Base-by-base conservation (phyloP, 92 coral and sea anemone species). In the Zoanthus sansibaricus region DNA sequence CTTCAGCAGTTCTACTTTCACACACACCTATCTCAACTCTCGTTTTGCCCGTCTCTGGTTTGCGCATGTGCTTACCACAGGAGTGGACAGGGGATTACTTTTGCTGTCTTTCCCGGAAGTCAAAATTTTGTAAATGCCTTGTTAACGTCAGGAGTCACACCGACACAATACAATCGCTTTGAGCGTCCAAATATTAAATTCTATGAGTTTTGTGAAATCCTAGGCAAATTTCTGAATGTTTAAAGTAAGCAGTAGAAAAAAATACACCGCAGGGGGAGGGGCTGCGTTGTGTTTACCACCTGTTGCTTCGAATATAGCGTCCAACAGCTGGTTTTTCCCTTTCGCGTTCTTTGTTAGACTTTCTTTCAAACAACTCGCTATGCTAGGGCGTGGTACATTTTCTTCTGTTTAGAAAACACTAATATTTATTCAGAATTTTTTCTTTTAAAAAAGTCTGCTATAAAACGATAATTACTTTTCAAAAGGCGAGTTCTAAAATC, bases 61-160 rank as follows among this genome's bases (percentile, higher is more conserved):
- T 80, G 85, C 85, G 85, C 85, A 80, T 80, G 85, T 80, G 85
- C 85, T 49, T 31, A 16, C 49, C 72, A 48, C 74, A 74, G 85
- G 85, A 80, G 73, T 46, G 71, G 85, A 48, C 75, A 68, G 51
- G 85, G 64, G 85, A 44, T 8, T 54, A 21, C 42, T 42, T 79
- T 47, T 71, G 45, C 37, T 17, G 66, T 54, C 31, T 66, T 9
- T 55, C 75, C 85, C 85, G 85, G 85, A 80, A 80, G 66, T 80
- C 61, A 80, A 11, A 17, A 64, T 80, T 80, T 80, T 7, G 75
- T 49, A 42, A 62, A 79, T 68, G 73, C 73, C 45, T 80, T 80
- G 49, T 58, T 64, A 45, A 13, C 42, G 3, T 15, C 7, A 47
- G 45, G 70, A 46, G 51, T 75, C 6, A 71, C 12, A 70, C 30